A percentile compares a stretch with the other conserved stretches of the same genome.
These are phyloP conservation scores for Pseudorectes ferrugineus DNA, from an alignment of 2,113 vertebrate genomes.

Conservation along the genomic window DNA sequence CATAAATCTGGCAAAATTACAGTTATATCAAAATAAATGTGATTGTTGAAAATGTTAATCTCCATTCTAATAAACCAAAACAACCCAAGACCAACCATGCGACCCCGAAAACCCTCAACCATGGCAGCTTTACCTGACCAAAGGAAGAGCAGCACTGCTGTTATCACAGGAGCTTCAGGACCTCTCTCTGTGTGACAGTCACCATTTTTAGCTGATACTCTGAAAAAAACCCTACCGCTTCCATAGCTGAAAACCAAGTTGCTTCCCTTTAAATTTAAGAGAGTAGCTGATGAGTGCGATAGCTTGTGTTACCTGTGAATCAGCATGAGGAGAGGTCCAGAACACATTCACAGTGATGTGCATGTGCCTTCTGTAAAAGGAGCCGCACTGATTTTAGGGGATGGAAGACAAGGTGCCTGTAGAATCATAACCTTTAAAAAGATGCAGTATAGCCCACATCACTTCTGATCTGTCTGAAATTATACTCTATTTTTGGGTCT, in stretches of 20 bases:
- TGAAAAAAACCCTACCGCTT: background rate
- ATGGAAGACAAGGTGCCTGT: background rate
- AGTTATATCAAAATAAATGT: background rate
- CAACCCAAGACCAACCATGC: background rate
- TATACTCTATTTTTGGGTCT: background rate
- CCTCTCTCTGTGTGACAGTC: background rate
- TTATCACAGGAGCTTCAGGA: background rate
- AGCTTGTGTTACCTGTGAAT: background rate
- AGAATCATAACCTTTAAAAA: background rate
- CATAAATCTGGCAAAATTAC: background rate
- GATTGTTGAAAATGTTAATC: background rate
- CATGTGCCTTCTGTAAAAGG: background rate
- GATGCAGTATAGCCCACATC: background rate
- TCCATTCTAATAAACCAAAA: background rate
- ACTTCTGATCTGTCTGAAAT: background rate
- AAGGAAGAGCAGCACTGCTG: background rate
- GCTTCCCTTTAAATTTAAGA: background rate
- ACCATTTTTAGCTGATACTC: background rate
- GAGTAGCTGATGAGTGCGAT: background rate
- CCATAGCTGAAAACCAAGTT: background rate
- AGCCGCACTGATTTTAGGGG: background rate
- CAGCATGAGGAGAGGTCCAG: background rate
- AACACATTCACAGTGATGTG: background rate
- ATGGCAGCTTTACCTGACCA: background rate
- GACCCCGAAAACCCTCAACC: rapidly evolving